phyloP scores from a whole-genome alignment of 2,888 invertebrate genomes.

The Mythimna vitellina region DNA sequence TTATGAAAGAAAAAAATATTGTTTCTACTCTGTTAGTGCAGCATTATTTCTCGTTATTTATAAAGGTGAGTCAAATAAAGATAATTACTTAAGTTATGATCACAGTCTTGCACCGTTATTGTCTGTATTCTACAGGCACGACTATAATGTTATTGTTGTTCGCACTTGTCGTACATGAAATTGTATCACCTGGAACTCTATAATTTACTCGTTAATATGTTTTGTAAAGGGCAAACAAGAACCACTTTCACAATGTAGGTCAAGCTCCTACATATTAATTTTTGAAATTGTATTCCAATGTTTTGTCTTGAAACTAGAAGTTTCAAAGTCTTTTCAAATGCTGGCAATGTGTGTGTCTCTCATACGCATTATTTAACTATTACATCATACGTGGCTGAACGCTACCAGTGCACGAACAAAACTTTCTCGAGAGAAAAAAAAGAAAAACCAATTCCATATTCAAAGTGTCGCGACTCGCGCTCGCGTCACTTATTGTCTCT shows the following conservation, averaged over 20 bases:
- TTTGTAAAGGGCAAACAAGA: slow-evolving; percentile 35
- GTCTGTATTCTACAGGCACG: not conserved
- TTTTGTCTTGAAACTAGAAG: slow-evolving; percentile 21
- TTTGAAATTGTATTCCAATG: slow-evolving; percentile 3
- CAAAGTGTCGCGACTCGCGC: slow-evolving; percentile 61
- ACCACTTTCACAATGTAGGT: slow-evolving; percentile 25
- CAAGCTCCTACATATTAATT: slow-evolving; percentile 17
- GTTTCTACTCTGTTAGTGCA: slow-evolving; percentile 26
- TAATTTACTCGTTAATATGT: slow-evolving; percentile 38
- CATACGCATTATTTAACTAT: slow-evolving; percentile 41
- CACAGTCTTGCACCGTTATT: slow-evolving; percentile 3
- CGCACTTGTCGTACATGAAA: slow-evolving; percentile 7
- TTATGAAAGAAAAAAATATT: slow-evolving; percentile 45
- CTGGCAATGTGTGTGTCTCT: not conserved
- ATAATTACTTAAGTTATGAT: slow-evolving; percentile 25
- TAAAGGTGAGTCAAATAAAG: slow-evolving; percentile 14
- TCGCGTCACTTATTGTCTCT: slow-evolving; percentile 69
- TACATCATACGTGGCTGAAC: slow-evolving; percentile 26
- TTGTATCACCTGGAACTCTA: slow-evolving; percentile 41
- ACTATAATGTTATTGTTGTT: slow-evolving; percentile 24
- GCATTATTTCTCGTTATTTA: slow-evolving; percentile 34
- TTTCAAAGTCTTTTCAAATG: slow-evolving; percentile 23
- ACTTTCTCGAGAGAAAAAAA: slow-evolving; percentile 47
- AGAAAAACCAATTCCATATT: slow-evolving; percentile 57
- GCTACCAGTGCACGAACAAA: slow-evolving; percentile 52